These are phyloP conservation scores for Montipora capricornis DNA, from an alignment of 64 coral and sea anemone genomes.

Conservation along the genomic window DNA sequence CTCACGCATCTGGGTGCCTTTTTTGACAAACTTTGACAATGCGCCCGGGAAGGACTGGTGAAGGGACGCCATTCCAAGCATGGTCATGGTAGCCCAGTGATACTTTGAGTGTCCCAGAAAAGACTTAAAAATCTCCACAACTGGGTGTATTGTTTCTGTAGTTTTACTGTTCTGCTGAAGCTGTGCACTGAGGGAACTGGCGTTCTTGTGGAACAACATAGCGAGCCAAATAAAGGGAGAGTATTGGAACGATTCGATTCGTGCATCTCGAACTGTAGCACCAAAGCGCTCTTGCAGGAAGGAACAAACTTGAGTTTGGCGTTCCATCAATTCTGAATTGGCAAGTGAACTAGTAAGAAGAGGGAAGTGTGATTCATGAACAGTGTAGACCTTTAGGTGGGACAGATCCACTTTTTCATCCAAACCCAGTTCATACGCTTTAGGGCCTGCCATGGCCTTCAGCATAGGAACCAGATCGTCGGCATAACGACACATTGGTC, in stretches of 20 bases:
- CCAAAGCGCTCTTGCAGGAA: constrained; percentile 62
- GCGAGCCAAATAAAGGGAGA: constrained; percentile 84
- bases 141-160: constrained; percentile 60
- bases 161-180: constrained; percentile 40
- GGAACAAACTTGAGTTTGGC: constrained; percentile 53
- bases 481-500: constrained; percentile 89
- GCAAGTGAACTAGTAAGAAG: constrained; percentile 60
- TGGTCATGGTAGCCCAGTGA: constrained; percentile 76
- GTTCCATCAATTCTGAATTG: constrained; percentile 32
- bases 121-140: constrained; percentile 86
- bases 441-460: constrained; percentile 80
- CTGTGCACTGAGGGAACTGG: constrained; percentile 43
- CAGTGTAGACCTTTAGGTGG: constrained; percentile 74
- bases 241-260: constrained; percentile 65
- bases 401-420: constrained; percentile 82
- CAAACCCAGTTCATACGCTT: constrained; percentile 57
- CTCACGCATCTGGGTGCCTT: constrained; percentile 63
- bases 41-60: constrained; percentile 34
- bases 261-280: constrained; percentile 54
- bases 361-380: constrained; percentile 60
- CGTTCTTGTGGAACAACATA: constrained; percentile 49
- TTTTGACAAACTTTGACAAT: constrained; percentile 71
- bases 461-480: constrained; percentile 82
- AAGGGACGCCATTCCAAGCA: constrained; percentile 58
- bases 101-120: constrained; percentile 80